phyloP scores from a whole-genome alignment of 2,113 vertebrate genomes.

The Chelonoidis abingdonii region DNA sequence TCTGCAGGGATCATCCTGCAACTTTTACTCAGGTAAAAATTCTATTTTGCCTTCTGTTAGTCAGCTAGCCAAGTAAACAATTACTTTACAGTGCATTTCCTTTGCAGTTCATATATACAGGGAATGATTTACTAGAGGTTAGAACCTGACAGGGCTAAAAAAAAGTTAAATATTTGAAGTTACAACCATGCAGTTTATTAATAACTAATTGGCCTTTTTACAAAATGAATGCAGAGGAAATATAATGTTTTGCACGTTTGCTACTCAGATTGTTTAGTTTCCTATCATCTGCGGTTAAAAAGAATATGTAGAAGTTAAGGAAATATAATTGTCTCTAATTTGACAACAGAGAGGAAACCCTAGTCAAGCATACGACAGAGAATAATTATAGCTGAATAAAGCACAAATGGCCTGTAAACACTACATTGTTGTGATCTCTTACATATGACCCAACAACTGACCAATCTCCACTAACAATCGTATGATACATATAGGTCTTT shows the following conservation, averaged over 20 bases:
- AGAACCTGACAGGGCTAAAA: not conserved
- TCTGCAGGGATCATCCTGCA: not conserved
- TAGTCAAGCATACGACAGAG: not conserved
- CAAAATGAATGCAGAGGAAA: not conserved
- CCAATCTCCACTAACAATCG: not conserved
- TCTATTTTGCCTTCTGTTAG: not conserved
- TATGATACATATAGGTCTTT: not conserved
- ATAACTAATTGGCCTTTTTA: not conserved
- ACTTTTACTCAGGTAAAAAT: not conserved
- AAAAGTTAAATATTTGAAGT: not conserved
- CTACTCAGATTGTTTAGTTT: not conserved
- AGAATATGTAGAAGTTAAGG: not conserved
- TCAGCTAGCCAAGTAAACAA: not conserved
- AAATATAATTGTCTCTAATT: not conserved
- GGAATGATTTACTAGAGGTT: not conserved
- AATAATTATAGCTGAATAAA: conserved; percentile 15
- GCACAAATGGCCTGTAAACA: not conserved
- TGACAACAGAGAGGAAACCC: not conserved
- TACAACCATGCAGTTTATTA: not conserved
- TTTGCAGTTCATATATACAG: not conserved
- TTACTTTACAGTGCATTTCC: not conserved
- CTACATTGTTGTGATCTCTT: not conserved
- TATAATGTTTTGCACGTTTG: not conserved
- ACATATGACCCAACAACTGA: not conserved
- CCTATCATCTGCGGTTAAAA: not conserved